phyloP scores from a whole-genome alignment of 1,140 invertebrate genomes.

The Chironomus tepperi region DNA sequence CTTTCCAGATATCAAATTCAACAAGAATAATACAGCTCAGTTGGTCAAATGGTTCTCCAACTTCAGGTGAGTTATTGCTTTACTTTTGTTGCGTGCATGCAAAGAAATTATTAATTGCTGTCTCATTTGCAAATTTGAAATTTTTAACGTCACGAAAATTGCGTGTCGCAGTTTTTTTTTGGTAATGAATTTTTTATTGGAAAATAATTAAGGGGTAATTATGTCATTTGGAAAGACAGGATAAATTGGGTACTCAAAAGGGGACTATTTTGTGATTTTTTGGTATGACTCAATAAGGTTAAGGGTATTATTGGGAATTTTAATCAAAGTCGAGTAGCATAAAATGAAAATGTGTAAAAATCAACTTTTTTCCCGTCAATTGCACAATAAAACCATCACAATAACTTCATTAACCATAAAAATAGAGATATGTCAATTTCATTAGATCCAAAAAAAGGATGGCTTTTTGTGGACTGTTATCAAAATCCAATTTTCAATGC shows the following conservation, averaged over 20 bases:
- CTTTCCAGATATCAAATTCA: conserved; percentile 99
- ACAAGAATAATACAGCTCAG: conserved; percentile 99
- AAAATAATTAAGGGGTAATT: background rate
- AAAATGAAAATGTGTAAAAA: no score
- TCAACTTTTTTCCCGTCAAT: no score
- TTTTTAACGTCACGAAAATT: background rate
- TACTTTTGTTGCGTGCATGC: background rate
- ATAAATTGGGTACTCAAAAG: background rate
- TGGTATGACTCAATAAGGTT: no score
- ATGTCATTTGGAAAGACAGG: background rate
- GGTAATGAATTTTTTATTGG: no score
- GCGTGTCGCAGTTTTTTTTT: background rate
- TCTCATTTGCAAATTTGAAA: no score
- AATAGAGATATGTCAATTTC: background rate
- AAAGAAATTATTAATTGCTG: no score
- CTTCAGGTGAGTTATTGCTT: conserved; percentile 75
- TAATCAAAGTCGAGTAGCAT: no score
- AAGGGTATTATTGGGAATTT: no score
- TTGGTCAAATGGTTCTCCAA: conserved; percentile 99
- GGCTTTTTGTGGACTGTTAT: background rate
- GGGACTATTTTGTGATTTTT: no score
- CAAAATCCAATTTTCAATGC: conserved; percentile 1
- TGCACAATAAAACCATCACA: no score
- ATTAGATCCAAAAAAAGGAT: background rate
- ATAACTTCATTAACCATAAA: no score